Percentiles rank a stretch among this genome's conserved stretches.
Evolutionary conservation across 1,140 invertebrate genomes (phyloP).

Genomic region (Rhizoglyphus robini): DNA sequence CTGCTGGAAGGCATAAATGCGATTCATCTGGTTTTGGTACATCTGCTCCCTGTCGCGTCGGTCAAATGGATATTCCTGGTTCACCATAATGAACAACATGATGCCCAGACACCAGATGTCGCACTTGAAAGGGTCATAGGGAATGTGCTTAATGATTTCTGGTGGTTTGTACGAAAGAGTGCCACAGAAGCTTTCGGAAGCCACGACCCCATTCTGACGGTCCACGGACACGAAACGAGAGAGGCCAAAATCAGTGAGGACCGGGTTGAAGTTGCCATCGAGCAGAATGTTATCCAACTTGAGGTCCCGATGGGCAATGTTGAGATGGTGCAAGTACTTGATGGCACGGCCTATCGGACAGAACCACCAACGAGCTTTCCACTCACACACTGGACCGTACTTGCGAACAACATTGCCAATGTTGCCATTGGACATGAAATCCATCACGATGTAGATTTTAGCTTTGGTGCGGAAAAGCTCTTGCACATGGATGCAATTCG

Average conservation of each 20-base stretch:
- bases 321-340: not conserved
- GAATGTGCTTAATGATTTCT: constrained; percentile 25
- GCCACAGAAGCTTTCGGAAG: constrained; percentile 26
- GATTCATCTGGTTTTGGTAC: not conserved
- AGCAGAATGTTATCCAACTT: constrained; percentile 40
- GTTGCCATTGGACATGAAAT: constrained; percentile 17
- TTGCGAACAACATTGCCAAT: constrained; percentile 9
- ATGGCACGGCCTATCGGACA: not conserved
- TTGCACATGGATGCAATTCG: too few species aligned
- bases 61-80: constrained; percentile 17
- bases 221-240: constrained; percentile 19
- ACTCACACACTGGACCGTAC: constrained; percentile 14
- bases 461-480: constrained; percentile 19
- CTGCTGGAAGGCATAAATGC: not conserved
- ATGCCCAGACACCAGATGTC: constrained; percentile 28
- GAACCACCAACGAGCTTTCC: constrained; percentile 12
- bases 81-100: constrained; percentile 1
- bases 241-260: constrained; percentile 23
- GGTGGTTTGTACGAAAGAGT: constrained; percentile 30
- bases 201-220: constrained; percentile 7
- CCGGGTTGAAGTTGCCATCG: constrained; percentile 10
- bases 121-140: constrained; percentile 27
- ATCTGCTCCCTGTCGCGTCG: constrained; percentile 1
- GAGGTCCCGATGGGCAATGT: constrained; percentile 23
- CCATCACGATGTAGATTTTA: constrained; percentile 24